Evolutionary conservation across 2,888 invertebrate species (phyloP).

Genomic region (Cheilosia urbana): DNA sequence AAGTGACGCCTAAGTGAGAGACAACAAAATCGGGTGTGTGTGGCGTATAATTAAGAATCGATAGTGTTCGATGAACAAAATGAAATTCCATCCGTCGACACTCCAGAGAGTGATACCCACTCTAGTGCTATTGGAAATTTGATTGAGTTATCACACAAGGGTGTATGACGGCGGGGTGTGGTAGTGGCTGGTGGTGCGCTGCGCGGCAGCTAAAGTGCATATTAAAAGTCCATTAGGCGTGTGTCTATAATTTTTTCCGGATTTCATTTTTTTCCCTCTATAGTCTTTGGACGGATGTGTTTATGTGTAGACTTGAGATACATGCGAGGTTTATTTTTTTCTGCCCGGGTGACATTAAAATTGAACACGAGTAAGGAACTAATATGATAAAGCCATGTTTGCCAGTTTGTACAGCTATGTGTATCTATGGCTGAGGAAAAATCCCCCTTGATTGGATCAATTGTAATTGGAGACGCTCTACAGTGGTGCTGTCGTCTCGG

Average conservation of each 20-base stretch:
- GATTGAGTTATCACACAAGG: slow-evolving; percentile 53
- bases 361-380: background rate
- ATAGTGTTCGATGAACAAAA: slow-evolving; percentile 42
- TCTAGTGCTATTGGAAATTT: slow-evolving; percentile 51
- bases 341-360: slow-evolving; percentile 27
- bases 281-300: background rate
- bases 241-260: slow-evolving; percentile 41
- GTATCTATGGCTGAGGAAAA: slow-evolving; percentile 21
- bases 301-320: too few relatives aligned
- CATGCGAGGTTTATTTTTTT: background rate
- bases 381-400: background rate
- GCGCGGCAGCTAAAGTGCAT: slow-evolving; percentile 56
- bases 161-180: background rate
- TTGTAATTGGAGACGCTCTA: slow-evolving; percentile 68
- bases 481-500: background rate
- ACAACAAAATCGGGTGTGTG: slow-evolving; percentile 7
- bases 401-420: background rate
- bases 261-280: background rate
- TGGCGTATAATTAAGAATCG: slow-evolving; percentile 52
- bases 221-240: slow-evolving; percentile 68
- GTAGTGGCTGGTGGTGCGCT: background rate
- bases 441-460: slow-evolving; percentile 73
- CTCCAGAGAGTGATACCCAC: slow-evolving; percentile 21
- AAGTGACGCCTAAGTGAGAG: background rate
- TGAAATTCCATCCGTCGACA: slow-evolving; percentile 6